phyloP scores from a whole-genome alignment of 2,113 vertebrate genomes.

The Pica pica region DNA sequence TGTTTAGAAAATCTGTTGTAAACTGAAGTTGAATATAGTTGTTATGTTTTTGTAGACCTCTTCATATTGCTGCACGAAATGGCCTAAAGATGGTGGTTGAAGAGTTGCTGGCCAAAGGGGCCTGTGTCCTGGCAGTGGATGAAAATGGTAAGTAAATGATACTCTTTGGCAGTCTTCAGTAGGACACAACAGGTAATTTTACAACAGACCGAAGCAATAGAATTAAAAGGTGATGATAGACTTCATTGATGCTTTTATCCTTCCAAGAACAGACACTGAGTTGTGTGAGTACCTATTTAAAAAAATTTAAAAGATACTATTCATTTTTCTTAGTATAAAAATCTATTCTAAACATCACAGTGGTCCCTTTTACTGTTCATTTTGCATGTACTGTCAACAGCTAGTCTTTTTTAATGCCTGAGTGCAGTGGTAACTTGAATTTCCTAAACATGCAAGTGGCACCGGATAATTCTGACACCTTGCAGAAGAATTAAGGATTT shows the following conservation, averaged over 20 bases:
- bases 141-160: conserved; percentile 84
- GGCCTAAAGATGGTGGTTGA: conserved; percentile 91
- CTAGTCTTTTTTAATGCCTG: conserved; percentile 63
- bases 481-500: conserved; percentile 55
- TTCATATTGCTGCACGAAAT: conserved; percentile 89
- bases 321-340: neutral
- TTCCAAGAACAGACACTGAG: conserved; percentile 10
- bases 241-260: neutral
- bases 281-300: conserved; percentile 24
- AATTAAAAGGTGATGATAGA: neutral
- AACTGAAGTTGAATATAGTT: neutral
- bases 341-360: conserved; percentile 17
- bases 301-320: neutral
- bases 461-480: conserved; percentile 38
- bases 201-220: neutral
- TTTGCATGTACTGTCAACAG: conserved; percentile 62
- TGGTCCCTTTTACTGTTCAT: conserved; percentile 52
- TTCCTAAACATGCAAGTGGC: conserved; percentile 40
- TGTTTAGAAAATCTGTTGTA: neutral
- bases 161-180: neutral
- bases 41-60: conserved; percentile 75
- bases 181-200: neutral
- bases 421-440: conserved; percentile 50
- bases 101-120: conserved; percentile 88
- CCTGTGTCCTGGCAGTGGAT: conserved; percentile 86